Conservation (phyloP, 2,113 vertebrate genomes). For the Fregata magnificens region DNA sequence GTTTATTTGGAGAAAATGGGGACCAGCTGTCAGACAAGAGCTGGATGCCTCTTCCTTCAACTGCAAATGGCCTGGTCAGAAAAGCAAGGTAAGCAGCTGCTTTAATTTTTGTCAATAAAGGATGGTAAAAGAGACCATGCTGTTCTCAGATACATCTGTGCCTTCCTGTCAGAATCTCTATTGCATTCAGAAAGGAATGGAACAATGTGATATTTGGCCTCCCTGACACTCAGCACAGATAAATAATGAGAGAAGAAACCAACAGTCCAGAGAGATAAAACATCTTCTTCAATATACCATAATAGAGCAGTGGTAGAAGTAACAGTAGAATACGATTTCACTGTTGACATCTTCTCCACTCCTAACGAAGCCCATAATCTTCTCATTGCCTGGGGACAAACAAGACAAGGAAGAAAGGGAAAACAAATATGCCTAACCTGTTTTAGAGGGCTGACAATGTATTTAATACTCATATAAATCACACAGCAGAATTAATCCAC, state of each 20-base stretch:
- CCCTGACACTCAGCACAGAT: neutral
- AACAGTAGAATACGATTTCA: neutral
- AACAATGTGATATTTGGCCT: neutral
- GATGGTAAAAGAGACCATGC: neutral
- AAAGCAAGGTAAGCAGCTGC: neutral
- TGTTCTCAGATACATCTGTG: neutral
- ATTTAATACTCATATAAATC: neutral
- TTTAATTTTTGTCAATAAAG: neutral
- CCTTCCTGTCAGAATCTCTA: neutral
- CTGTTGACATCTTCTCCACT: neutral
- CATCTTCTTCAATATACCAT: neutral
- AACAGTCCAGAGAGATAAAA: neutral
- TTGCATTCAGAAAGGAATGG: neutral
- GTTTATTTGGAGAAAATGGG: neutral
- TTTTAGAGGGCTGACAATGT: neutral
- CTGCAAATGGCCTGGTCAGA: neutral
- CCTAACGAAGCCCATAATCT: neutral
- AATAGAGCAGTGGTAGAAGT: neutral
- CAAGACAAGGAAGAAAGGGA: neutral
- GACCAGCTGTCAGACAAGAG: neutral
- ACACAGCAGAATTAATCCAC: neutral
- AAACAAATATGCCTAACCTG: neutral
- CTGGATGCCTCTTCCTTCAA: neutral
- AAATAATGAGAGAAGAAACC: neutral
- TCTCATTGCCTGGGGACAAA: neutral